Base-by-base conservation (phyloP, 2,113 vertebrate species). In the Tamias sibiricus region DNA sequence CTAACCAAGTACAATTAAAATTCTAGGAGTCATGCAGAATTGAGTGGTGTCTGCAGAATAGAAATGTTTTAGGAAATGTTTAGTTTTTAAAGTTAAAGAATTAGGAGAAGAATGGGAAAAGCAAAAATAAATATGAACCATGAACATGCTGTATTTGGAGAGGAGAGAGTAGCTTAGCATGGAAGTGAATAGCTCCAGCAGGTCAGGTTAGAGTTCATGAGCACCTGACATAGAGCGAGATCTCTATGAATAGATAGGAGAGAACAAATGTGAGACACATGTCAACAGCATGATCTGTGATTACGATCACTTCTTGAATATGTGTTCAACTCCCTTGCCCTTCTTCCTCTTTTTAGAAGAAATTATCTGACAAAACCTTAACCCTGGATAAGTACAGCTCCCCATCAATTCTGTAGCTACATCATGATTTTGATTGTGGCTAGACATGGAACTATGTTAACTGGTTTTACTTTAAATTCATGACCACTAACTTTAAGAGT, bases 1-100 rank as follows among this genome's bases (percentile, higher is more conserved):
- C 40, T 79, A 47, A 92, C 69, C 69, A 96, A 93, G 71, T 86
- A 52, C 64, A 91, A 24, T 91, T 91, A 87, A 87, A 91, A 87
- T 91, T 93, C 62, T 87, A 72, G 52, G 52, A 87, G 37, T 83
- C 42, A 8, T 59, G 22, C 49, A 71, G n/a, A 47, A 69, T 54
- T 91, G 26, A 72, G 12, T 37, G 4, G 37, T 92, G 32, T 10
- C 49, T 76, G n/a, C 59, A 75, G 49, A 77, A 91, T 32, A 71
- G 40, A 95, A 71, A 82, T 76, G 59, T 77, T 88, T 9, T 68
- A 82, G 81, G 68, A 82, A 91, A 71, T 74, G 24, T 90, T n/a
- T 85, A n/a, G 30, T 79, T 93, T 52, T 74, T 71, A 49, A 77
- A 89, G 40, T 30, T 68, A 92, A 74, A 32, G 81, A 74, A 44